Percentiles rank a stretch among this genome's conserved stretches.
These are phyloP conservation scores for Calyptommatus sinebrachiatus DNA, from an alignment of 2,113 vertebrate species.

Conservation along the genomic window DNA sequence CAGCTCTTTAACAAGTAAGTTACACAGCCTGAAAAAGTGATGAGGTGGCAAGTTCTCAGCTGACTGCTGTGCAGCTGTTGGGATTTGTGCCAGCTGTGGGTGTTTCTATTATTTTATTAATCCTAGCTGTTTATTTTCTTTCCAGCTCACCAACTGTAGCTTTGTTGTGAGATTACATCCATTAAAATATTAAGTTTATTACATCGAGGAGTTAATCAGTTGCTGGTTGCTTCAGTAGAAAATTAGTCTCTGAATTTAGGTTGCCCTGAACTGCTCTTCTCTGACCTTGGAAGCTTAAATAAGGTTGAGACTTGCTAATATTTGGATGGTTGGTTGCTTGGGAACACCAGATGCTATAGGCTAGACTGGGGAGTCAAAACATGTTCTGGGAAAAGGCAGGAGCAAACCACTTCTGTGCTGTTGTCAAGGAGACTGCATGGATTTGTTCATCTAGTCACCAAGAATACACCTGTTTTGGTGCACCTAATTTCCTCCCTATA, in stretches of 20 bases:
- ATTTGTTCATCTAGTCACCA: no score
- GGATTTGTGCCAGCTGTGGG: constrained; percentile 1
- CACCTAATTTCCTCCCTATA: no score
- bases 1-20: background rate
- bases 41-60: constrained; percentile 22
- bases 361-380: no score
- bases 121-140: constrained; percentile 6
- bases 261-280: no score
- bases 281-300: no score
- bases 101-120: constrained; percentile 25
- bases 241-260: no score
- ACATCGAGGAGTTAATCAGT: background rate
- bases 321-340: no score
- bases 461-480: no score
- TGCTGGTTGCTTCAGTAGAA: background rate
- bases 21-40: background rate
- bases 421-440: no score
- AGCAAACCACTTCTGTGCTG: no score
- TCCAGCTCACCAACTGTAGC: constrained; percentile 2
- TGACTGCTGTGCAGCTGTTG: background rate
- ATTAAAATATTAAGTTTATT: background rate
- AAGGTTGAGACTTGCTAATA: no score
- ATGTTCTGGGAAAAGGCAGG: no score
- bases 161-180: background rate
- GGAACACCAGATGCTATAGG: background rate